A percentile compares a stretch with the other conserved stretches of the same genome.
phyloP scores from a whole-genome alignment of 2,113 vertebrate genomes.

The Stigmatopora argus region DNA sequence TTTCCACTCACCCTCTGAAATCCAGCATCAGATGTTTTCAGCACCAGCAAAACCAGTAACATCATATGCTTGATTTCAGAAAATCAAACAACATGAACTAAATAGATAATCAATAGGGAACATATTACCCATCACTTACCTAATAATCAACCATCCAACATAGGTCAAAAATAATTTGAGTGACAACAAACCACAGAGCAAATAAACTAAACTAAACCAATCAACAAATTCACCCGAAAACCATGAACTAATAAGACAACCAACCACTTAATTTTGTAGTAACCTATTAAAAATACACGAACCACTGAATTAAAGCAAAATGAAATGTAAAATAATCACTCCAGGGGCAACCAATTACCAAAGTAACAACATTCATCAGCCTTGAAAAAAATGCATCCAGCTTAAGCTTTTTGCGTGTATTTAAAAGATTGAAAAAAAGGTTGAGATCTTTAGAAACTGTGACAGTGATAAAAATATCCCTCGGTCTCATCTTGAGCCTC shows the following conservation, averaged over 20 bases:
- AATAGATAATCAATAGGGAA: too few relatives aligned
- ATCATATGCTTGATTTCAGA: too few relatives aligned
- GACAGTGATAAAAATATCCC: background rate
- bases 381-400: background rate
- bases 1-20: too few relatives aligned
- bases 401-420: background rate
- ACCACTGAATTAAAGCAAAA: too few relatives aligned
- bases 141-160: background rate
- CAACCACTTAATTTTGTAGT: background rate
- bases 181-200: background rate
- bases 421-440: background rate
- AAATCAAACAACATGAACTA: too few relatives aligned
- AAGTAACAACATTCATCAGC: background rate
- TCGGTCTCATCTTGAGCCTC: conserved; percentile 33
- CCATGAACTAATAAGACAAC: background rate
- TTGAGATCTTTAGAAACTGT: background rate
- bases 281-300: too few relatives aligned
- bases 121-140: background rate
- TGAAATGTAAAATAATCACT: too few relatives aligned
- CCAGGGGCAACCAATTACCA: background rate
- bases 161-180: background rate
- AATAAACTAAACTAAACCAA: background rate
- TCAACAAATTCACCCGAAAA: background rate
- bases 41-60: too few relatives aligned
- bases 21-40: too few relatives aligned